Conservation (phyloP, 2,888 invertebrate species). For the Lithophane leautieri region DNA sequence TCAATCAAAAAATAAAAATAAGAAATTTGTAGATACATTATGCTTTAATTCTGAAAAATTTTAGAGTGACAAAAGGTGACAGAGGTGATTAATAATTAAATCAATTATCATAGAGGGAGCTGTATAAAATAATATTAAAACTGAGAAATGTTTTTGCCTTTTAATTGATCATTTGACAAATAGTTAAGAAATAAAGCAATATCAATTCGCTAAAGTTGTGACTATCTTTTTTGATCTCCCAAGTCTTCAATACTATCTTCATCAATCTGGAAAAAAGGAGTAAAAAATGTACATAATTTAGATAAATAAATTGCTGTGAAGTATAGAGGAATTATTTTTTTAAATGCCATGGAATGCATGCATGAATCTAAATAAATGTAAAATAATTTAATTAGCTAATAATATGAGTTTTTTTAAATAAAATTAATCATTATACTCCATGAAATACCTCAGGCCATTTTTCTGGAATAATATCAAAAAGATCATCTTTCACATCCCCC, state of each 20-base stretch:
- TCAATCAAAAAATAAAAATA: conserved; percentile 97
- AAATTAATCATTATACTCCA: background rate
- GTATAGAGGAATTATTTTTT: too few relatives aligned
- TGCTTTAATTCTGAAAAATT: conserved; percentile 66
- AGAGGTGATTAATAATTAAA: background rate
- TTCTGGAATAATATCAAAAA: conserved; percentile 99
- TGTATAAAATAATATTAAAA: background rate
- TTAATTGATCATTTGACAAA: conserved; percentile 1
- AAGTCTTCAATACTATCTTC: conserved; percentile 98
- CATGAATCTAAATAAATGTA: background rate
- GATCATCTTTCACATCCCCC: conserved; percentile 99
- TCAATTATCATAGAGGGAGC: background rate
- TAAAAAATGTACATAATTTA: background rate
- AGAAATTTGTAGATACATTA: conserved; percentile 83
- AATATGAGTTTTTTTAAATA: background rate
- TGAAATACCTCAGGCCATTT: conserved; percentile 97
- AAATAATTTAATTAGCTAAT: background rate
- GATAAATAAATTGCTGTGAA: background rate
- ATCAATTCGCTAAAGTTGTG: conserved; percentile 65
- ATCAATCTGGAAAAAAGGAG: conserved; percentile 88
- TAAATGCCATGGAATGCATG: background rate
- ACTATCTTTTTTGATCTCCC: conserved; percentile 91
- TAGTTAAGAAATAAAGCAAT: conserved; percentile 72
- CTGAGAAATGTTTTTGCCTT: background rate
- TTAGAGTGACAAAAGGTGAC: background rate